Percentiles rank a stretch among this genome's conserved stretches.
Conservation (phyloP, 2,797 vertebrate species). For the Momotus momota region DNA sequence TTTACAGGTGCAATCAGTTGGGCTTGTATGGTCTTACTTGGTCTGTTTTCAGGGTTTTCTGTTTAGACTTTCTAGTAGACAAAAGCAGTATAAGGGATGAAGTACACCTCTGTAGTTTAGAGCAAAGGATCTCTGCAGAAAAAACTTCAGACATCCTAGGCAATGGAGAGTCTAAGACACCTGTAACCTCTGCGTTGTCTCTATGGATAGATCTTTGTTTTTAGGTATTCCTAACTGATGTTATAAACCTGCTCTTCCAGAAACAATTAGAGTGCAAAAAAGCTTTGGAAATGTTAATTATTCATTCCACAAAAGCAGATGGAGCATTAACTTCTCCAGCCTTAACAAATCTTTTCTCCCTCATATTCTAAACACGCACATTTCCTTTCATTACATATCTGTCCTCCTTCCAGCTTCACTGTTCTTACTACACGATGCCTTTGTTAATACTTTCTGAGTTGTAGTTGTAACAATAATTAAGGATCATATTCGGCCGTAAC, state of each 20-base stretch:
- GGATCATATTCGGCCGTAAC: not conserved
- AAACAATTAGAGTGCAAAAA: not conserved
- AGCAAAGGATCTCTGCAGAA: not conserved
- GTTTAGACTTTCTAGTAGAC: not conserved
- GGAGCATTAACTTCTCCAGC: not conserved
- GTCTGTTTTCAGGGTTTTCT: not conserved
- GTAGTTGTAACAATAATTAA: not conserved
- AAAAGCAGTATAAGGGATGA: not conserved
- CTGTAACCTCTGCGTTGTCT: not conserved
- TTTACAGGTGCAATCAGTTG: rapidly evolving
- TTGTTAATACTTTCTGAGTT: not conserved
- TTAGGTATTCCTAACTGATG: not conserved
- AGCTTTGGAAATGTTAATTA: not conserved
- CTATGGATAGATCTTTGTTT: not conserved
- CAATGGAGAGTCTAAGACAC: not conserved
- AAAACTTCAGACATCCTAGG: not conserved
- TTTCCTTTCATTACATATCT: not conserved
- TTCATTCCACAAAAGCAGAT: not conserved
- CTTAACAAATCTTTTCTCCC: not conserved
- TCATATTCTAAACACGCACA: not conserved
- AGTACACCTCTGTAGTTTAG: rapidly evolving
- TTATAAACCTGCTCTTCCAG: not conserved
- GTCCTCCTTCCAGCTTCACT: not conserved
- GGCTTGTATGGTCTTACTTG: not conserved
- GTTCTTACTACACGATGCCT: not conserved